Evolutionary conservation across 2,797 vertebrate species (phyloP).

Genomic region (Zenarchopterus dispar): DNA sequence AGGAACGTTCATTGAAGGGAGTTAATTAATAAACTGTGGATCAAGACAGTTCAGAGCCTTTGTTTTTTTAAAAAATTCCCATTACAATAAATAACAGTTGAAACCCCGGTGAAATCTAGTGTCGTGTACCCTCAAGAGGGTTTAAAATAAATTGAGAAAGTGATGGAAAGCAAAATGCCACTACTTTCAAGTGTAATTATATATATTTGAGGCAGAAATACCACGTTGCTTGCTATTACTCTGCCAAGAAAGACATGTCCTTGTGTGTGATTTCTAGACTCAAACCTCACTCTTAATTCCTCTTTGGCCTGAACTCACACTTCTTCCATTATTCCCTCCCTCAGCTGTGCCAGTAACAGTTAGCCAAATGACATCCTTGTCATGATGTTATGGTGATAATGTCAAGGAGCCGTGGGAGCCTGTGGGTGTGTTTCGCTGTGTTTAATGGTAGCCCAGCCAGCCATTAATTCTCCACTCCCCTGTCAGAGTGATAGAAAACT

Average conservation of each 20-base stretch:
- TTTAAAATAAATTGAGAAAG: slow-evolving; percentile 39
- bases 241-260: slow-evolving; percentile 38
- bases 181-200: slow-evolving; percentile 35
- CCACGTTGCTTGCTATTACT: slow-evolving; percentile 31
- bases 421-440: slow-evolving; percentile 49
- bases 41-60: slow-evolving; percentile 58
- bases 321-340: slow-evolving; percentile 45
- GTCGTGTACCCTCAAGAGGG: slow-evolving; percentile 31
- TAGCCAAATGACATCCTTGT: slow-evolving; percentile 70
- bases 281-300: slow-evolving; percentile 45
- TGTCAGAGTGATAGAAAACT: slow-evolving; percentile 51
- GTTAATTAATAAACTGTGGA: slow-evolving; percentile 67
- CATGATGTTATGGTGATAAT: slow-evolving; percentile 68
- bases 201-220: slow-evolving; percentile 36
- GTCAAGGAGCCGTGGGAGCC: slow-evolving; percentile 70
- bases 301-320: slow-evolving; percentile 47
- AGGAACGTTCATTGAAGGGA: slow-evolving; percentile 50
- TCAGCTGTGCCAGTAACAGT: slow-evolving; percentile 60
- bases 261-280: slow-evolving; percentile 39
- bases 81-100: slow-evolving; percentile 61
- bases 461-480: slow-evolving; percentile 55
- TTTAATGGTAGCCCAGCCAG: slow-evolving; percentile 61
- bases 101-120: slow-evolving; percentile 46
- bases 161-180: slow-evolving; percentile 30
- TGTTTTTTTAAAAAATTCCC: slow-evolving; percentile 56